phyloP scores from a whole-genome alignment of 2,888 invertebrate species.

The Luffia ferchaultella region DNA sequence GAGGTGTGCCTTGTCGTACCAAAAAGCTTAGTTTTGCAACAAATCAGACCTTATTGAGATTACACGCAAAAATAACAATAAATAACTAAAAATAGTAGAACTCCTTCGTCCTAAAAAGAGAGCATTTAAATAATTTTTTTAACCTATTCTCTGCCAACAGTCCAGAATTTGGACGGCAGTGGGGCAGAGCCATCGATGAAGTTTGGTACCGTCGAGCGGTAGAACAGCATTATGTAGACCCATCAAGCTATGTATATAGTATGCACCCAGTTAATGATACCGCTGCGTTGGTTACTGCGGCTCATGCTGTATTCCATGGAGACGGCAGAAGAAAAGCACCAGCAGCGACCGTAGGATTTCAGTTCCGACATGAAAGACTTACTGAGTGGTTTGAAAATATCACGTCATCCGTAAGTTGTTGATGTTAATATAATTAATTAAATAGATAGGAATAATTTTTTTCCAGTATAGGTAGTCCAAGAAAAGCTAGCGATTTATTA shows the following conservation, averaged over 20 bases:
- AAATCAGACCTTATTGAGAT: too few species aligned
- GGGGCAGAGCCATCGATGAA: constrained; percentile 84
- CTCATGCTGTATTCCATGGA: constrained; percentile 80
- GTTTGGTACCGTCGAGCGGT: constrained; percentile 90
- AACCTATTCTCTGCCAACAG: too few species aligned
- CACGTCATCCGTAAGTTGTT: constrained; percentile 72
- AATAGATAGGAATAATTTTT: constrained; percentile 16
- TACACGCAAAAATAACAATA: too few species aligned
- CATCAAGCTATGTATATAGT: constrained; percentile 81
- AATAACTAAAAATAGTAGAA: too few species aligned
- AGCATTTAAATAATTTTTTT: too few species aligned
- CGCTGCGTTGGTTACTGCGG: constrained; percentile 81
- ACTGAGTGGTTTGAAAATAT: constrained; percentile 81
- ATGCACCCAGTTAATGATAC: constrained; percentile 64
- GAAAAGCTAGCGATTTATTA: too few species aligned
- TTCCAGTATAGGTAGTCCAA: constrained; percentile 9
- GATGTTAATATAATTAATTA: neutral
- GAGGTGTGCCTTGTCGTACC: too few species aligned
- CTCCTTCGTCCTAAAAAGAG: too few species aligned
- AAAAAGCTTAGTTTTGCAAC: too few species aligned
- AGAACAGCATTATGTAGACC: constrained; percentile 81
- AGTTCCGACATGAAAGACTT: constrained; percentile 82
- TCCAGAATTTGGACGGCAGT: constrained; percentile 75
- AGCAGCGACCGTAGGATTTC: constrained; percentile 77
- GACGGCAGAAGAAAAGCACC: constrained; percentile 69